phyloP scores from a whole-genome alignment of 2,113 vertebrate species.

The Laticauda laticaudata region DNA sequence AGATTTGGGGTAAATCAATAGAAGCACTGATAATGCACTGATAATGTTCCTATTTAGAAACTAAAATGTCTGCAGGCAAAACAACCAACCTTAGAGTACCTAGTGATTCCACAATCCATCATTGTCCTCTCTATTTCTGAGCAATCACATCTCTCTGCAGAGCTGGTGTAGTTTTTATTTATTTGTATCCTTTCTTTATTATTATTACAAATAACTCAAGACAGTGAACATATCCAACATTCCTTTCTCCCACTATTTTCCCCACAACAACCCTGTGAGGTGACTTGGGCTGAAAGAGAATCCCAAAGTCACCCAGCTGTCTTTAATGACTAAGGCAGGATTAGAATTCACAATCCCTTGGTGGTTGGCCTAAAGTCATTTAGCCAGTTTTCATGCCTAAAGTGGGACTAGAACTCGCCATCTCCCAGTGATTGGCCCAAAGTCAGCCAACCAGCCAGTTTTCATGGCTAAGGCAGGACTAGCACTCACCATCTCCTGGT shows the following conservation, averaged over 20 bases:
- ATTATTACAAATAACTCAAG: not conserved
- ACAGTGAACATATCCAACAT: not conserved
- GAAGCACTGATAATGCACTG: not conserved
- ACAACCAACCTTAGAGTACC: not conserved
- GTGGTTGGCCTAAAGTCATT: not conserved
- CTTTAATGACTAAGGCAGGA: not conserved
- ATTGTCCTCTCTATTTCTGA: not conserved
- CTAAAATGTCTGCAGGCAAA: not conserved
- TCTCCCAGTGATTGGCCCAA: not conserved
- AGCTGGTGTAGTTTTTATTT: not conserved
- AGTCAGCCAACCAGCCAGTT: not conserved
- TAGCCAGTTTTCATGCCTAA: not conserved
- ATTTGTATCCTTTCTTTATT: not conserved
- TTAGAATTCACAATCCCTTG: not conserved
- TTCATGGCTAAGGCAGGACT: no score
- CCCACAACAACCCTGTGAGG: not conserved
- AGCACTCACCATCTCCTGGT: no score
- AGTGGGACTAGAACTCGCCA: not conserved
- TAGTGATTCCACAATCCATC: not conserved
- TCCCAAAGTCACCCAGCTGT: not conserved
- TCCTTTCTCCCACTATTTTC: not conserved
- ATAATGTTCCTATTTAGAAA: not conserved
- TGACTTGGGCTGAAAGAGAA: not conserved
- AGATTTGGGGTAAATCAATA: not conserved
- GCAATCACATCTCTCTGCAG: not conserved